Evolutionary conservation across 2,113 vertebrate genomes (phyloP), one percentile per base, ranked within the genome.

Genomic region (Telmatochromis sp.): DNA sequence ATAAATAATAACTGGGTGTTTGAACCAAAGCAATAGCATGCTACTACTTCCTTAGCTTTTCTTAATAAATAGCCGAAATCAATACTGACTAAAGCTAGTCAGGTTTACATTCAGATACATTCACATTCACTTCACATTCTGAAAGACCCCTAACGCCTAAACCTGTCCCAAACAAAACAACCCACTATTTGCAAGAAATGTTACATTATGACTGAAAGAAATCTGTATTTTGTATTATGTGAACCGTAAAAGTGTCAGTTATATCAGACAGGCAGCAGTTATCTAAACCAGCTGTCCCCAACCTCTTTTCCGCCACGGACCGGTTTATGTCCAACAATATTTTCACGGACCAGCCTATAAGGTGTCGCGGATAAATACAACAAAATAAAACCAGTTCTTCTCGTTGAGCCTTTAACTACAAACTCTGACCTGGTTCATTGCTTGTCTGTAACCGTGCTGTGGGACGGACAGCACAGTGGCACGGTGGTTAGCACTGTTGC

Each of bases 231-330:
- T 42, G 12, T 26, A 23, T 42, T 15, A 23, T 71, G 35, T 71
- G 2, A 14, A 21, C 3, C 0, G 4, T 40, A n/a, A 40, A 68
- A 21, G n/a, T 42, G 65, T 71, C n/a, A 71, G 21, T 23, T 42
- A 42, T 13, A 71, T 42, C 12, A 71, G 37, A 71, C 12, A 42
- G 21, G n/a, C n/a, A 71, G 65, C n/a, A 23, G 37, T 33, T 60
- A 60, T 60, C 57, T 10, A 33, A 60, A 60, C 57, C 0, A 60
- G 57, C 1, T 0, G 57, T 60, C 28, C 57, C 57, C 28, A 60
- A 33, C 57, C 57, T 60, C 15, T 33, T 33, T 33, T 60, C 0
- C 0, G 4, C 57, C 57, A 33, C 5, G 0, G 28, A 33, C 5
- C 1, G 2, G 28, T 60, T 60, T 60, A 1, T 2, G 15, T 1